Conservation (phyloP, 2,113 vertebrate species). For the Thermophis baileyi region DNA sequence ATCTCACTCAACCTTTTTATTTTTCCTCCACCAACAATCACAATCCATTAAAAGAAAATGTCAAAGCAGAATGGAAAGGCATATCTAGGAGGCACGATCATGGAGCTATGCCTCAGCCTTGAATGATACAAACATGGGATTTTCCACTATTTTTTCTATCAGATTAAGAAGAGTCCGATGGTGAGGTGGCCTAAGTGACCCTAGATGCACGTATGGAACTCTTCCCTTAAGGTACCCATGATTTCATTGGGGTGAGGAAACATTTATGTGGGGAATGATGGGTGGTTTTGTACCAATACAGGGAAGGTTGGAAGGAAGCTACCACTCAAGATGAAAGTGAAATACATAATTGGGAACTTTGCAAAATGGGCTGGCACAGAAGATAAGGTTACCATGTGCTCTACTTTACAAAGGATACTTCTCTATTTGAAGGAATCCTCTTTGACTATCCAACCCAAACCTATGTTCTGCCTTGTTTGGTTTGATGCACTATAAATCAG, state of each 20-base stretch:
- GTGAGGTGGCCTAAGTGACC: neutral
- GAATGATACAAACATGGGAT: neutral
- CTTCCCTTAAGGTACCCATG: neutral
- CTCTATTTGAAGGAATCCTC: neutral
- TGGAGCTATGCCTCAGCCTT: neutral
- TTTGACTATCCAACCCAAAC: neutral
- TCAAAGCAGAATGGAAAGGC: neutral
- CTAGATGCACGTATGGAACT: neutral
- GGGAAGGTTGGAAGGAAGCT: neutral
- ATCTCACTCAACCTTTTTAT: neutral
- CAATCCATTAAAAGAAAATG: slow-evolving; percentile 7
- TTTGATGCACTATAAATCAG: neutral
- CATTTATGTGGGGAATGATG: neutral
- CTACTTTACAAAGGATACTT: neutral
- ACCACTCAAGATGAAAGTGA: neutral
- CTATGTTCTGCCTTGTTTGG: neutral
- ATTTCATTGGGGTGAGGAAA: neutral
- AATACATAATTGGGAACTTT: neutral
- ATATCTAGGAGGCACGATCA: neutral
- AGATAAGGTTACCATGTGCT: neutral
- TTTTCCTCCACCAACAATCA: neutral
- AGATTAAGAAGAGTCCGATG: neutral
- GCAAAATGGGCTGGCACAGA: neutral
- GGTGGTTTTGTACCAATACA: neutral
- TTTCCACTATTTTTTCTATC: neutral